These are phyloP conservation scores for Typhlomys cinereus DNA, from an alignment of 2,113 vertebrate genomes.

Conservation along the genomic window DNA sequence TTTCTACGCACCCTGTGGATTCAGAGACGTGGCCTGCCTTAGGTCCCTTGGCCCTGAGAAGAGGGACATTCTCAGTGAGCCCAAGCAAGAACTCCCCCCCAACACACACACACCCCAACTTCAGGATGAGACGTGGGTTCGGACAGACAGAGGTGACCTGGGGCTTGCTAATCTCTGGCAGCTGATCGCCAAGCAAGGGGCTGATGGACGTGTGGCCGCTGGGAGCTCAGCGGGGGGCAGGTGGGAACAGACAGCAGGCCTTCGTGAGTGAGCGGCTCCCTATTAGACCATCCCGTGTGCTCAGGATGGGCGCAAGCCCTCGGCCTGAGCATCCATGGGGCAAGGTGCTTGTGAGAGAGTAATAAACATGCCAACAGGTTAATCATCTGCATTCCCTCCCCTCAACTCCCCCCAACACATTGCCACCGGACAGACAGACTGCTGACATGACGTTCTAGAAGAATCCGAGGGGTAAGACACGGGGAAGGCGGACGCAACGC, in stretches of 20 bases:
- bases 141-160: neutral
- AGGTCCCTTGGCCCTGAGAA: neutral
- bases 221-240: neutral
- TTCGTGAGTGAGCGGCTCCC: neutral
- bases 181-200: neutral
- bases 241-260: too few relatives aligned
- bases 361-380: conserved; percentile 56
- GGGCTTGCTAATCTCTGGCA: neutral
- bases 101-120: too few relatives aligned
- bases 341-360: conserved; percentile 6
- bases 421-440: neutral
- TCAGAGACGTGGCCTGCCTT: neutral
- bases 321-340: conserved; percentile 69
- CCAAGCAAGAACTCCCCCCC: conserved; percentile 3
- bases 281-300: conserved; percentile 3
- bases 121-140: neutral
- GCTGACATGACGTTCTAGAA: conserved; percentile 47
- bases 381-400: neutral
- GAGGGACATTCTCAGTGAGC: neutral
- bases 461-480: conserved; percentile 69
- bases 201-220: neutral
- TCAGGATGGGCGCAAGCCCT: neutral
- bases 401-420: neutral
- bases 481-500: conserved; percentile 79
- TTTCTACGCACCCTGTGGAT: neutral